Base-by-base conservation (phyloP, 2,888 invertebrate species). In the Drosophila kuntzei region DNA sequence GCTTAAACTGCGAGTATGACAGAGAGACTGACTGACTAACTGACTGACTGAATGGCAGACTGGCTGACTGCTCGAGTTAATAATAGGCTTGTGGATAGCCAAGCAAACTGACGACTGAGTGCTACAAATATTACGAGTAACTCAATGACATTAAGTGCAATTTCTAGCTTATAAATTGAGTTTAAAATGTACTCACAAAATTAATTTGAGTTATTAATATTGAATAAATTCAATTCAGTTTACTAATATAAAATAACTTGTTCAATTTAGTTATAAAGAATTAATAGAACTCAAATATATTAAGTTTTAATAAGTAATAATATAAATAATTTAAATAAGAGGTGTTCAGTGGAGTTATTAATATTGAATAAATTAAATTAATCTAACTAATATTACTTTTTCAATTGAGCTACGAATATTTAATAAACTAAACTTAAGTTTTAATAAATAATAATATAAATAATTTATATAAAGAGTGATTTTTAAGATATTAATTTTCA, bases 11-110 rank as follows among this genome's bases (percentile, higher is more conserved):
- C 14, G 41, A 65, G 44, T 78, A 77, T 75, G 75, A 77, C 78
- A 72, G 74, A 43, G 50, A 39, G 74, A 54, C 53, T 20, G 54
- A 71, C 53, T 49, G 36, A 34, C 47, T 20, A 39, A 64, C 75
- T 46, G 54, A 32, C 59, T 47, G 86, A 55, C 60, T 46, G 80
- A 57, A 46, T 41, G 53, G 43, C 27, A n/a, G 44, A 44, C 29
- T 29, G 3, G 27, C 54, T 51, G 86, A 79, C 87, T 88, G 86
- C 86, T 83, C 87, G 80, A 85, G 70, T 87, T 90, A 90, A 90
- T 90, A 86, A 90, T 90, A 87, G 87, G 43, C 37, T 43, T 57
- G 43, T 32, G 57, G 34, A 39, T 53, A 34, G 36, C 25, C 22
- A 27, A 34, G 12, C 22, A 50, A 54, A 36, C n/a, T n/a, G n/a